Evolutionary conservation across 53 echinoderm and acorn worm species (phyloP).

Genomic region (Echinometra lucunter): DNA sequence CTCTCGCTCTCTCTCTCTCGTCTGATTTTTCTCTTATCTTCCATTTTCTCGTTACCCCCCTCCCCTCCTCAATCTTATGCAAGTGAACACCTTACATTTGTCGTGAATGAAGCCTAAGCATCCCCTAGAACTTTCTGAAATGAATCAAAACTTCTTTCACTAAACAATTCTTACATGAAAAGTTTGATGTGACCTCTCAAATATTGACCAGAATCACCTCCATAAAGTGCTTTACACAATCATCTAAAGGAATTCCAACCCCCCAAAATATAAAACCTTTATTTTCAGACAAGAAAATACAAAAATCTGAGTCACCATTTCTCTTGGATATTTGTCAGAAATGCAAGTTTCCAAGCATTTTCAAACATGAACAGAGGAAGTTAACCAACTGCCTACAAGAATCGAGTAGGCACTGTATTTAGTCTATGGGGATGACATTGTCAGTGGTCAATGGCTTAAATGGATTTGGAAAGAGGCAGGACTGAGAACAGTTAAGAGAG

Average conservation of each 20-base stretch:
- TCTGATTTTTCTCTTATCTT: neutral
- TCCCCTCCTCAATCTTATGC: neutral
- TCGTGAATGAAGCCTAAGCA: neutral
- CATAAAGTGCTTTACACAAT: conserved; percentile 23
- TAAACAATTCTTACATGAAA: neutral
- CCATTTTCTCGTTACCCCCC: neutral
- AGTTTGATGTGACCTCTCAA: conserved; percentile 10
- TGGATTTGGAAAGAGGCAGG: neutral
- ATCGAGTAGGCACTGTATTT: too few relatives aligned
- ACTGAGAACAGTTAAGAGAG: neutral
- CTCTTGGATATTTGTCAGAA: neutral
- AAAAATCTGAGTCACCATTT: conserved; percentile 17
- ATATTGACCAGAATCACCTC: conserved; percentile 27
- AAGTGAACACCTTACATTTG: neutral
- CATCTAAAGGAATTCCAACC: neutral
- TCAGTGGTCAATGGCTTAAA: too few relatives aligned
- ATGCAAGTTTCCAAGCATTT: conserved; percentile 8
- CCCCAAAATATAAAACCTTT: neutral
- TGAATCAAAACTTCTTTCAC: conserved; percentile 1
- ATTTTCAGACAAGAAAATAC: neutral
- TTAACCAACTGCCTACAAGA: too few relatives aligned
- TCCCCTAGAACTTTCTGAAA: neutral
- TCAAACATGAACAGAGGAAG: neutral
- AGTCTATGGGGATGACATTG: too few relatives aligned
- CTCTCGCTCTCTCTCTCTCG: neutral